Conservation (phyloP, 1,140 invertebrate genomes). For the Drosophila triauraria region DNA sequence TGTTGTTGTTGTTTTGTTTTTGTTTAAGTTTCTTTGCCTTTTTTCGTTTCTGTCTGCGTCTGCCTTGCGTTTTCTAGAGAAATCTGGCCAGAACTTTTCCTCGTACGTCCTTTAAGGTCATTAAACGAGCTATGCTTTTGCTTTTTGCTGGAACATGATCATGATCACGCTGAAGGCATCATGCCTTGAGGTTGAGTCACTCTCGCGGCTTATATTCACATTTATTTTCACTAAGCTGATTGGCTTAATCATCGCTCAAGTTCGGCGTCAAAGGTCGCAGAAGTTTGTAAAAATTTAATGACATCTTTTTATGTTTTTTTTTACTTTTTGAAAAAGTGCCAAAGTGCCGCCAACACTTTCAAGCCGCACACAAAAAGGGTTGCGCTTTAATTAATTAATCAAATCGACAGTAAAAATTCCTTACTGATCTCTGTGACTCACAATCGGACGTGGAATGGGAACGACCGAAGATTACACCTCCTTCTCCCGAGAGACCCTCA, state of each 20-base stretch:
- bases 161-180: not conserved
- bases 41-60: slow-evolving; percentile 16
- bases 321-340: slow-evolving; percentile 51
- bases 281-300: slow-evolving; percentile 58
- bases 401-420: slow-evolving; percentile 75
- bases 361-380: slow-evolving; percentile 61
- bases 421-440: slow-evolving; percentile 52
- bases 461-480: slow-evolving; percentile 29
- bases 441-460: slow-evolving; percentile 19
- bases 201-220: slow-evolving; percentile 12
- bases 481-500: not conserved
- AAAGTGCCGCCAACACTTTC: slow-evolving; percentile 69
- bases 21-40: slow-evolving; percentile 34
- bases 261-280: slow-evolving; percentile 64
- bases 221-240: slow-evolving; percentile 34
- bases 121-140: slow-evolving; percentile 55
- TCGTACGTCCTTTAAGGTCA: slow-evolving; percentile 77
- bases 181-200: slow-evolving; percentile 15
- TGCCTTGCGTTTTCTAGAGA: slow-evolving; percentile 63
- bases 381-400: slow-evolving; percentile 81
- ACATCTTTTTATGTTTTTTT: slow-evolving; percentile 37
- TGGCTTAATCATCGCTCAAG: slow-evolving; percentile 76
- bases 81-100: slow-evolving; percentile 69
- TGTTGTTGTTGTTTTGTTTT: slow-evolving; percentile 36
- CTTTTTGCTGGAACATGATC: slow-evolving; percentile 15